These are phyloP conservation scores for Alethe castanea DNA, from an alignment of 2,113 vertebrate species.

Conservation along the genomic window DNA sequence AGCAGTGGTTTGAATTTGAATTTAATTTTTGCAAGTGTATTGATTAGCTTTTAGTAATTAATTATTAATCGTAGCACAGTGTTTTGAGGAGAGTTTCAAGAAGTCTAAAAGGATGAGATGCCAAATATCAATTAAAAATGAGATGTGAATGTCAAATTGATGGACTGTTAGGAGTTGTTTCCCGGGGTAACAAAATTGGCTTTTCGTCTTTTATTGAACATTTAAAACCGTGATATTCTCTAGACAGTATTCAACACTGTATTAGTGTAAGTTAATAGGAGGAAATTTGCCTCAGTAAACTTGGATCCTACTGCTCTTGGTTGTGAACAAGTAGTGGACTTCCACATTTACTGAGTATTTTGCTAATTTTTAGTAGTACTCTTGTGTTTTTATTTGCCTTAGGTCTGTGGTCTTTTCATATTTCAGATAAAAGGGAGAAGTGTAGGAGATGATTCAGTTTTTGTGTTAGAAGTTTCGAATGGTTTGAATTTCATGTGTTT, in stretches of 20 bases:
- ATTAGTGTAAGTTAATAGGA: not conserved
- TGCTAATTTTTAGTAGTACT: not conserved
- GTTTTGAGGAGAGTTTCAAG: not conserved
- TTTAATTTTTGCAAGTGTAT: not conserved
- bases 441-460: not conserved
- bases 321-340: not conserved
- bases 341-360: not conserved
- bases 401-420: not conserved
- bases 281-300: not conserved
- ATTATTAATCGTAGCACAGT: not conserved
- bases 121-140: not conserved
- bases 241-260: not conserved
- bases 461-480: not conserved
- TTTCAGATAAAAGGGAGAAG: not conserved
- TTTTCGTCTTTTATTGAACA: not conserved
- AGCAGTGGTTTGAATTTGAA: not conserved
- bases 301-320: not conserved
- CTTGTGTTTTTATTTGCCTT: not conserved
- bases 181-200: not conserved
- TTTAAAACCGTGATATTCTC: not conserved
- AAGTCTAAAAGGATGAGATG: not conserved
- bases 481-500: not conserved
- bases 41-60: not conserved
- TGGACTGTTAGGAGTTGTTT: not conserved
- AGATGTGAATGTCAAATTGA: not conserved